Evolutionary conservation across 2,888 invertebrate genomes (phyloP), one percentile per base, ranked within the genome.

Genomic region (Agonopterix arenella): DNA sequence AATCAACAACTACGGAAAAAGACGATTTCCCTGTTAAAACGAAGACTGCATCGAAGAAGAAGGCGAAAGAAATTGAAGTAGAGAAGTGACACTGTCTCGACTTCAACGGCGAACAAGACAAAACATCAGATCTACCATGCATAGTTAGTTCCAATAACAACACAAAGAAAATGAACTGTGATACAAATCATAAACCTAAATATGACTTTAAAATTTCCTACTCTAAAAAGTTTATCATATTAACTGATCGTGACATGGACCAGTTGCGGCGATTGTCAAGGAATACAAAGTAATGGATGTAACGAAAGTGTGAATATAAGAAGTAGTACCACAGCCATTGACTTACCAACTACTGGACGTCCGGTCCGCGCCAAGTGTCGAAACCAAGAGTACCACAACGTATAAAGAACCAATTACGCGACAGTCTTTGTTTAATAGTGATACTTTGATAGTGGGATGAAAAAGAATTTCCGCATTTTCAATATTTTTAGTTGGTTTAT

Each of bases 41-140:
- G 1, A 61, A 68, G 8, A 52, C 59, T 9, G 36, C 50, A 8
- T 44, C 66, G 53, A 71, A 69, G 55, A 67, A 59, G 47, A 10
- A 55, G 2, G 18, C 45, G 5, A 77, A 80, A 58, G 70, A 73
- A 36, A 44, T 59, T 2, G 82, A 85, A 45, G 51, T 53, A 36
- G 83, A 84, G 3, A 84, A 86, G 84, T 88, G 86, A 86, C 86
- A 76, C 54, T 51, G 50, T 53, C 55, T 61, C 37, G 47, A 46
- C 36, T 45, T 50, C 50, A 53, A 58, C 37, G 52, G 40, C 45
- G 38, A 44, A 42, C 8, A 36, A 45, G 46, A 44, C 28, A 53
- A 49, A 54, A 55, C 61, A 54, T 57, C 58, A 57, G 56, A 55
- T 45, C 59, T 59, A 57, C 52, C 63, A 58, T 57, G 62, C 58